Evolutionary conservation across 2,797 vertebrate species (phyloP).

Genomic region (Sarcophilus harrisii): DNA sequence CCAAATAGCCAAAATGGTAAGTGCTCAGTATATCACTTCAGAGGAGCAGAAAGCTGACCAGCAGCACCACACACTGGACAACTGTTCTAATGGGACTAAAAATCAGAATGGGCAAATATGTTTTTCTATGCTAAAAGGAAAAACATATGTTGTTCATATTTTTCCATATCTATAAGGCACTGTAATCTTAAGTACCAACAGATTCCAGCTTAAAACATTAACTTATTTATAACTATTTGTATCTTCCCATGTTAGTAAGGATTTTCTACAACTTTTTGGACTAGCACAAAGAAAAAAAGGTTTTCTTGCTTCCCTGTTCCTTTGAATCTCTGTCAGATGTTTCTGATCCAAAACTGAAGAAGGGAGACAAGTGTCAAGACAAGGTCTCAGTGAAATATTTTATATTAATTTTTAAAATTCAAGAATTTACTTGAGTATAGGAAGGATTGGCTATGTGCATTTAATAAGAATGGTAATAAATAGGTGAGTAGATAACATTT

Average conservation of each 20-base stretch:
- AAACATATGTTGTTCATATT: not conserved
- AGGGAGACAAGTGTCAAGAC: not conserved
- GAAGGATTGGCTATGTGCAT: not conserved
- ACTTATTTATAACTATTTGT: not conserved
- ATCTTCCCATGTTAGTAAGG: not conserved
- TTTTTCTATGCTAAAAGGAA: not conserved
- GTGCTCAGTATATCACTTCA: not conserved
- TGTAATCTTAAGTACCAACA: not conserved
- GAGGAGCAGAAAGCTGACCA: not conserved
- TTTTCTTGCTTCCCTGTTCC: not conserved
- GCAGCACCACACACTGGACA: not conserved
- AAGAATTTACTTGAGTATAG: not conserved
- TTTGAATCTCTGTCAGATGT: not conserved
- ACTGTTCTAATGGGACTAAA: not conserved
- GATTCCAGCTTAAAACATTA: not conserved
- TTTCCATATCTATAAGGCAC: slow-evolving; percentile 22
- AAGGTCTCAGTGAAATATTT: not conserved
- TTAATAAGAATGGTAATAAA: not conserved
- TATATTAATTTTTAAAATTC: not conserved
- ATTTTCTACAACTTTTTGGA: not conserved
- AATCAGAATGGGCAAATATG: not conserved
- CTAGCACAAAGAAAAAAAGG: not conserved
- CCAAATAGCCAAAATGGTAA: slow-evolving; percentile 89
- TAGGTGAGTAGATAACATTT: not conserved
- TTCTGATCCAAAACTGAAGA: not conserved